Conservation (phyloP, 1,140 invertebrate genomes). For the Parapsyche elsis region DNA sequence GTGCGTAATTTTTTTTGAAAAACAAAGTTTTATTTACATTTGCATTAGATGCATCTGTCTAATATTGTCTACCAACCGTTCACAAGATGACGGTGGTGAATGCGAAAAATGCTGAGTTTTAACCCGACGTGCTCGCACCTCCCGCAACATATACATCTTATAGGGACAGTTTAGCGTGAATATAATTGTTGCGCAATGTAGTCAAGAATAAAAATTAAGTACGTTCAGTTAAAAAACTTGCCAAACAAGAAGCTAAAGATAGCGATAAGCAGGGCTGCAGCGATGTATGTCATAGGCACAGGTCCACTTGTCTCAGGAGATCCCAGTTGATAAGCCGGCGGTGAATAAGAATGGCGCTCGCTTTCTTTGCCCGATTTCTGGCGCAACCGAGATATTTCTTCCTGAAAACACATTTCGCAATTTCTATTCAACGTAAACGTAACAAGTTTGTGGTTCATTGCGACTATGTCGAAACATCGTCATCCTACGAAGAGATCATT, state of each 20-base stretch:
- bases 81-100: too few relatives aligned
- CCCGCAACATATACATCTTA: too few relatives aligned
- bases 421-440: not conserved
- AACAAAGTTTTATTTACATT: too few relatives aligned
- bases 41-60: too few relatives aligned
- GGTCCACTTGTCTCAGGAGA: not conserved
- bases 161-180: not conserved
- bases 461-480: not conserved
- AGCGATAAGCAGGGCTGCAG: conserved; percentile 35
- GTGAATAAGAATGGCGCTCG: conserved; percentile 38
- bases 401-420: conserved; percentile 41
- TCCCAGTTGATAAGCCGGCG: conserved; percentile 36
- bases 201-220: conserved; percentile 20
- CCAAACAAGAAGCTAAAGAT: conserved; percentile 47
- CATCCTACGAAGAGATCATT: too few relatives aligned
- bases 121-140: not conserved
- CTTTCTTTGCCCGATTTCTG: conserved; percentile 32
- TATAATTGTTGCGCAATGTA: not conserved
- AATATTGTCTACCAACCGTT: too few relatives aligned
- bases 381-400: conserved; percentile 46
- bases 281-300: conserved; percentile 40
- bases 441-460: not conserved
- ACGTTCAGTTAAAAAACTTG: conserved; percentile 46
- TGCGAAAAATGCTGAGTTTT: too few relatives aligned
- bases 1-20: too few relatives aligned